A percentile compares a stretch with the other conserved stretches of the same genome.
These are phyloP conservation scores for Etia nguti DNA, from an alignment of 2,113 vertebrate genomes.

Conservation along the genomic window DNA sequence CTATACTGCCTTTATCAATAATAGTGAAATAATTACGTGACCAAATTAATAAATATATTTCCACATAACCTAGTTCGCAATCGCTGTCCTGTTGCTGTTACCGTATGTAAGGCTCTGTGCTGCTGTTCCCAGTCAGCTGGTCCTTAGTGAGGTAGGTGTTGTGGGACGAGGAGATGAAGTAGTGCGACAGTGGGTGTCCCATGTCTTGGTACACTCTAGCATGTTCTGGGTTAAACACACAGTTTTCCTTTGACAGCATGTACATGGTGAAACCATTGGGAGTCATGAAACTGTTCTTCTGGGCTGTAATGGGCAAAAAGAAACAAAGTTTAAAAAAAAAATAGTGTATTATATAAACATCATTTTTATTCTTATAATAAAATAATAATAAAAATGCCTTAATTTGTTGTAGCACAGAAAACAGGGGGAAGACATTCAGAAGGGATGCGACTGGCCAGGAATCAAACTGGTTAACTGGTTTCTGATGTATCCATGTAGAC, in stretches of 20 bases:
- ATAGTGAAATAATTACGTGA: neutral
- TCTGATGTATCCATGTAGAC: neutral
- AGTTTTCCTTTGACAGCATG: constrained; percentile 86
- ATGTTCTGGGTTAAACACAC: constrained; percentile 80
- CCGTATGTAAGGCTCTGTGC: constrained; percentile 89
- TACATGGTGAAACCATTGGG: constrained; percentile 95
- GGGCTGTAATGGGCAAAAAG: constrained; percentile 74
- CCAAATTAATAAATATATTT: neutral
- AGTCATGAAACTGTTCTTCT: constrained; percentile 87
- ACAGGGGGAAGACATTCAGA: neutral
- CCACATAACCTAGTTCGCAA: neutral
- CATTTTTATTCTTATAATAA: neutral
- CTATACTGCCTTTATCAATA: neutral
- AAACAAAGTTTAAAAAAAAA: neutral
- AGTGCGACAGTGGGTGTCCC: constrained; percentile 84
- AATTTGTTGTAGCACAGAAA: neutral
- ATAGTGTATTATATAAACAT: neutral
- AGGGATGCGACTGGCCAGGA: neutral
- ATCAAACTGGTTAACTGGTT: neutral
- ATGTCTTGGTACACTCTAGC: constrained; percentile 87
- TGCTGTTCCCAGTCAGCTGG: constrained; percentile 87
- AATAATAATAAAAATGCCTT: neutral
- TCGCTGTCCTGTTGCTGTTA: constrained; percentile 13
- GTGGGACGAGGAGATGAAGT: constrained; percentile 97
- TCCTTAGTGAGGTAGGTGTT: constrained; percentile 93